Percentiles rank a stretch among this genome's conserved stretches.
phyloP scores from a whole-genome alignment of 37 sponge, comb jelly and placozoan species.

The Petrosia ficiformis region DNA sequence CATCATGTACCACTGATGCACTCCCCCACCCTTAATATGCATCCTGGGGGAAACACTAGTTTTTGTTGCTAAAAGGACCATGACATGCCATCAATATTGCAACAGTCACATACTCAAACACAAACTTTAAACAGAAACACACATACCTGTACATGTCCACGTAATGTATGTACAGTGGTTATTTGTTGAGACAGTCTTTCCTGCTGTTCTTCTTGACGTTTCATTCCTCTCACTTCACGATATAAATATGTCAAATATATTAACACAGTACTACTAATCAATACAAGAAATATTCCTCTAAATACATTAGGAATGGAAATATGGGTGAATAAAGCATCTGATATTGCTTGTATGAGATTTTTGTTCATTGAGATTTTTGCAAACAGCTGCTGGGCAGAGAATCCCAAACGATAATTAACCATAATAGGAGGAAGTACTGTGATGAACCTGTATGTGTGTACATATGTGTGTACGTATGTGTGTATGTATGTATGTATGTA shows the following conservation, averaged over 20 bases:
- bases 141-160: slow-evolving; percentile 53
- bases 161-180: slow-evolving; percentile 11
- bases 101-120: no score
- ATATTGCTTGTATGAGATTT: neutral
- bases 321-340: neutral
- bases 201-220: neutral
- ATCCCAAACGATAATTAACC: slow-evolving; percentile 50
- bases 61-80: no score
- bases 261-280: neutral
- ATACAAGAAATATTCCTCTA: slow-evolving; percentile 6
- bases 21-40: no score
- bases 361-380: neutral
- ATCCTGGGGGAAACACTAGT: no score
- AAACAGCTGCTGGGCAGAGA: neutral
- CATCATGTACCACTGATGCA: no score
- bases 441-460: slow-evolving; percentile 48
- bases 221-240: neutral
- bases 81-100: no score
- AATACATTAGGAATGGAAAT: slow-evolving; percentile 1
- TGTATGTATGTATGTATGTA: slow-evolving; percentile 18
- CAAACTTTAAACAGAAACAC: no score
- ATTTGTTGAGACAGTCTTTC: no score
- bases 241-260: slow-evolving; percentile 22
- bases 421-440: slow-evolving; percentile 73
- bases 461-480: neutral